Percentiles rank a stretch among this genome's conserved stretches.
Evolutionary conservation across 1,140 invertebrate species (phyloP).

Genomic region (Heliothis subflexa): DNA sequence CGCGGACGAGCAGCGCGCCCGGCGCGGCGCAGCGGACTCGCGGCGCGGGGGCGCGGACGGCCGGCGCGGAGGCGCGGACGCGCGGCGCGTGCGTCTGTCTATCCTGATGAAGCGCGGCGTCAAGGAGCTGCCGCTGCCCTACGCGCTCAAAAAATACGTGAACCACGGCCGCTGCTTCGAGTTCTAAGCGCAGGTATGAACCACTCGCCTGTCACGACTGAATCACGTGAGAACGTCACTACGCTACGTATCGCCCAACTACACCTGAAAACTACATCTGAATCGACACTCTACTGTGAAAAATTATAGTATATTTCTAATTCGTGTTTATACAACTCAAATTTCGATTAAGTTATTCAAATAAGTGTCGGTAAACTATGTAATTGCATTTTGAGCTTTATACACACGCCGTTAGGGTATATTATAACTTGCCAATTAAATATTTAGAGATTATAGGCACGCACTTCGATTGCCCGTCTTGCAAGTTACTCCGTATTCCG

Average conservation of each 20-base stretch:
- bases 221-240: background rate
- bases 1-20: slow-evolving; percentile 33
- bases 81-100: slow-evolving; percentile 67
- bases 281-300: background rate
- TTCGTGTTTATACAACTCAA: slow-evolving; percentile 1
- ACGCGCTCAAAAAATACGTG: slow-evolving; percentile 72
- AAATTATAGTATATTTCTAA: background rate
- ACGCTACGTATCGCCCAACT: background rate
- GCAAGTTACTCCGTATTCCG: background rate
- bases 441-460: background rate
- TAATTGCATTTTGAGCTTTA: background rate
- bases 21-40: slow-evolving; percentile 45
- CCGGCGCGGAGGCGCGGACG: slow-evolving; percentile 51
- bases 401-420: background rate
- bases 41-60: slow-evolving; percentile 2
- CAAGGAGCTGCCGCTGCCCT: slow-evolving; percentile 70
- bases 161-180: slow-evolving; percentile 71
- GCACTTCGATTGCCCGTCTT: background rate
- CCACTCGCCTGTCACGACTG: no score
- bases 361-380: background rate
- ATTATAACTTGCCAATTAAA: background rate
- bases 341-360: background rate
- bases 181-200: slow-evolving; percentile 54
- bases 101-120: slow-evolving; percentile 68
- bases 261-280: background rate